phyloP scores from a whole-genome alignment of 2,113 vertebrate genomes.

The Pygoscelis antarcticus region DNA sequence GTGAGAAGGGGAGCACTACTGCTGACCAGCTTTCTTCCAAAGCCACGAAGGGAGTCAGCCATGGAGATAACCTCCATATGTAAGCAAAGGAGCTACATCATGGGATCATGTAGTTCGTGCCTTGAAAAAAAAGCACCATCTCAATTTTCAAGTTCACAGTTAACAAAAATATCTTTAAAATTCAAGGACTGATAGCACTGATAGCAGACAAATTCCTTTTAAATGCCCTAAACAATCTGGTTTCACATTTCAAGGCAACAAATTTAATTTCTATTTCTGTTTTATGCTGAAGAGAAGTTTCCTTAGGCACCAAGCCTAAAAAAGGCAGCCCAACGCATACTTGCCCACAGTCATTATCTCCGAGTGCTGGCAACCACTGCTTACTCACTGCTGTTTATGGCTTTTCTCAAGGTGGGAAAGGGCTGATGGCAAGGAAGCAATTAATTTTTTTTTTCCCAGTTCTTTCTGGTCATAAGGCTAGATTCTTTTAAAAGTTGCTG shows the following conservation, averaged over 20 bases:
- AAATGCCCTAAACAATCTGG: background rate
- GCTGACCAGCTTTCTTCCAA: background rate
- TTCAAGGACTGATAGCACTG: background rate
- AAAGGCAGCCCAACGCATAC: background rate
- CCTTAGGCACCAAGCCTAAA: background rate
- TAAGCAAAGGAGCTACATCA: background rate
- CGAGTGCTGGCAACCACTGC: background rate
- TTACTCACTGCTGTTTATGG: background rate
- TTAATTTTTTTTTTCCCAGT: background rate
- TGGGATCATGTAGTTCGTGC: background rate
- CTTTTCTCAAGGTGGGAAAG: background rate
- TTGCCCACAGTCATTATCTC: background rate
- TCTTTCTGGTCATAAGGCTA: background rate
- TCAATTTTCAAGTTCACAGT: background rate
- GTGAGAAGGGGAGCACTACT: background rate
- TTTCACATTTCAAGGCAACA: background rate
- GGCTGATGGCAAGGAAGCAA: background rate
- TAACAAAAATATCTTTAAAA: background rate
- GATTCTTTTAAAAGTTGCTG: background rate
- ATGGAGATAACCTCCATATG: rapidly evolving
- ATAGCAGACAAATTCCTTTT: background rate
- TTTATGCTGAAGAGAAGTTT: background rate
- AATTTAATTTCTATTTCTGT: background rate
- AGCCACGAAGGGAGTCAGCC: rapidly evolving
- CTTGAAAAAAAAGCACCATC: background rate